Conservation (phyloP, 2,113 vertebrate species). For the Ptyas mucosa region DNA sequence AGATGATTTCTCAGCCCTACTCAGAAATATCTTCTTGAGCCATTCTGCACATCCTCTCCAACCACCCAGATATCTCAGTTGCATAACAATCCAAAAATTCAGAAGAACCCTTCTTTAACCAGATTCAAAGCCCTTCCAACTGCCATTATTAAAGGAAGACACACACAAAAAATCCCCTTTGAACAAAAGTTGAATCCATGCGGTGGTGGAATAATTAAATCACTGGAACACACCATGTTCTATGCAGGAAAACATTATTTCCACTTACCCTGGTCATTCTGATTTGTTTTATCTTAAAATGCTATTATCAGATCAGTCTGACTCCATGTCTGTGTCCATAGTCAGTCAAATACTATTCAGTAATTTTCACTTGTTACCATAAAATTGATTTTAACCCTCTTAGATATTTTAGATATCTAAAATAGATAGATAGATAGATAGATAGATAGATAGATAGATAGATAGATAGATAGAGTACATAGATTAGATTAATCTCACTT, state of each 20-base stretch:
- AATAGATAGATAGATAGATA: too few species aligned
- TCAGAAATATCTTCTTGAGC: neutral
- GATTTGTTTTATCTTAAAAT: neutral
- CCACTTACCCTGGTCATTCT: neutral
- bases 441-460: too few species aligned
- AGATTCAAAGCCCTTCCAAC: neutral
- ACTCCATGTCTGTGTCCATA: neutral
- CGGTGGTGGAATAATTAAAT: neutral
- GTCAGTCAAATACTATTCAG: neutral
- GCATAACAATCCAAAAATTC: neutral
- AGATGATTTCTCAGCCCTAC: neutral
- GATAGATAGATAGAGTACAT: too few species aligned
- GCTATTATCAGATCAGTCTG: neutral
- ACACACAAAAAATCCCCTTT: neutral
- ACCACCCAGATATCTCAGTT: neutral
- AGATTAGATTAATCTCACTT: neutral
- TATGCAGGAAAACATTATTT: neutral
- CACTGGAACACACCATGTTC: neutral
- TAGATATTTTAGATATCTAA: neutral
- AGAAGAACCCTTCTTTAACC: neutral
- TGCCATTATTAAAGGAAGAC: neutral
- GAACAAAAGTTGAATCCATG: neutral
- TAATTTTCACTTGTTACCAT: neutral
- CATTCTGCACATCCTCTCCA: neutral
- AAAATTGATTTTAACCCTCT: neutral